phyloP scores from a whole-genome alignment of 1,140 invertebrate species.

The Neelides sp. region DNA sequence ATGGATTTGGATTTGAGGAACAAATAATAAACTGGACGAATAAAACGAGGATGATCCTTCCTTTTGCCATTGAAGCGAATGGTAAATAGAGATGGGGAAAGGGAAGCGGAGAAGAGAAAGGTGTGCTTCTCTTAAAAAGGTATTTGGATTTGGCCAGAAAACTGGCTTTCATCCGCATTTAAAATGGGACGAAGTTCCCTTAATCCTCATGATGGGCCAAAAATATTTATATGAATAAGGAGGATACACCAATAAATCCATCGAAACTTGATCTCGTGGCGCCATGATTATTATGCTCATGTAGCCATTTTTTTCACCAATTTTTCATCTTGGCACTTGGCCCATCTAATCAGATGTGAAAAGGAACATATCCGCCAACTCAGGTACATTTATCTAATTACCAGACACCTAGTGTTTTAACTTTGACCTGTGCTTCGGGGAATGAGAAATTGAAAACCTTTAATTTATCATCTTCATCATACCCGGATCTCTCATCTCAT shows the following conservation, averaged over 20 bases:
- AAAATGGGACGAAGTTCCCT: constrained; percentile 12
- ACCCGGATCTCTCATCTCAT: no score
- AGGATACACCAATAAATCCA: constrained; percentile 5
- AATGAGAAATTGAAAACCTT: constrained; percentile 2
- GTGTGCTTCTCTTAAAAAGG: constrained; percentile 2
- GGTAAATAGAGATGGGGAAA: neutral
- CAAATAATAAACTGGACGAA: no score
- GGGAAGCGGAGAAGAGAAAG: neutral
- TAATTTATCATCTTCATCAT: no score
- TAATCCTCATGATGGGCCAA: constrained; percentile 9
- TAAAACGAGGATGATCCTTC: no score
- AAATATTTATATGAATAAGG: constrained; percentile 9
- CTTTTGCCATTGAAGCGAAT: no score
- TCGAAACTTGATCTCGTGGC: constrained; percentile 15
- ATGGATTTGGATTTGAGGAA: no score
- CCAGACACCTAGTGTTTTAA: no score
- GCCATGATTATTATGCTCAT: constrained; percentile 19
- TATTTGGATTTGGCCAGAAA: constrained; percentile 7
- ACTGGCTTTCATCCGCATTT: constrained; percentile 3
- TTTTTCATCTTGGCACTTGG: constrained; percentile 12
- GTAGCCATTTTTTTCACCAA: constrained; percentile 16
- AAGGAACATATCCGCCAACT: no score
- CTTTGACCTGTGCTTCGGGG: no score
- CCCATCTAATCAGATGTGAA: constrained; percentile 14
- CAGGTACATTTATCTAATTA: no score